Evolutionary conservation across 2,888 invertebrate species (phyloP).

Genomic region (Melikaiella ostensackeni): DNA sequence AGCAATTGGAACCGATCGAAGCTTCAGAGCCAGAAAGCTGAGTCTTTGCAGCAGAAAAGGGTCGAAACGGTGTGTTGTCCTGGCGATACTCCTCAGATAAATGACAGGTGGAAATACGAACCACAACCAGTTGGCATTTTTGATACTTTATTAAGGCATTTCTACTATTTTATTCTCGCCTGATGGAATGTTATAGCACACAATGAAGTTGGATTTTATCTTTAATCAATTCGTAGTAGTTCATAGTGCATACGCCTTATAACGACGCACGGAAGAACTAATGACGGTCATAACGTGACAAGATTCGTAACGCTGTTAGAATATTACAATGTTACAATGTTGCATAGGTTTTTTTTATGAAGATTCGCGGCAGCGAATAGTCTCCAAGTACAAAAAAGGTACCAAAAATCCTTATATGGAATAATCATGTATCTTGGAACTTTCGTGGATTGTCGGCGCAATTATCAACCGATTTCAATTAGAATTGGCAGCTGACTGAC

Average conservation of each 20-base stretch:
- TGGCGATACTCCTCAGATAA: conserved; percentile 16
- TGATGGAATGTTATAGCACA: background rate
- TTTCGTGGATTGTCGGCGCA: too few species aligned
- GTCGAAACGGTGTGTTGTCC: background rate
- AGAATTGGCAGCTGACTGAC: too few species aligned
- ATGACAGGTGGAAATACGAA: conserved; percentile 32
- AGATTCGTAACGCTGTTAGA: background rate
- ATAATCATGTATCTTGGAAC: too few species aligned
- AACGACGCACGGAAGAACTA: background rate
- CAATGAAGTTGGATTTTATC: background rate
- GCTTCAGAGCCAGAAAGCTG: conserved; percentile 32
- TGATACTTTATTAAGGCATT: conserved; percentile 6
- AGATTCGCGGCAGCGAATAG: too few species aligned
- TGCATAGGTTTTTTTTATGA: background rate
- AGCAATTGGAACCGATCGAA: conserved; percentile 36
- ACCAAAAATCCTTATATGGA: too few species aligned
- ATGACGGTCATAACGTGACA: background rate
- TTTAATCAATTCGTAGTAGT: background rate
- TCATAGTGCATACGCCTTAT: background rate
- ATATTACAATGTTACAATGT: background rate
- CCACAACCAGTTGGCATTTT: background rate
- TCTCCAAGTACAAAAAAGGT: too few species aligned
- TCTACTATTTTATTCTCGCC: too few species aligned
- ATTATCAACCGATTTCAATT: too few species aligned
- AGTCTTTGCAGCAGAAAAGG: conserved; percentile 15